phyloP scores from a whole-genome alignment of 1,140 invertebrate species.

The Drosophila arizonae region DNA sequence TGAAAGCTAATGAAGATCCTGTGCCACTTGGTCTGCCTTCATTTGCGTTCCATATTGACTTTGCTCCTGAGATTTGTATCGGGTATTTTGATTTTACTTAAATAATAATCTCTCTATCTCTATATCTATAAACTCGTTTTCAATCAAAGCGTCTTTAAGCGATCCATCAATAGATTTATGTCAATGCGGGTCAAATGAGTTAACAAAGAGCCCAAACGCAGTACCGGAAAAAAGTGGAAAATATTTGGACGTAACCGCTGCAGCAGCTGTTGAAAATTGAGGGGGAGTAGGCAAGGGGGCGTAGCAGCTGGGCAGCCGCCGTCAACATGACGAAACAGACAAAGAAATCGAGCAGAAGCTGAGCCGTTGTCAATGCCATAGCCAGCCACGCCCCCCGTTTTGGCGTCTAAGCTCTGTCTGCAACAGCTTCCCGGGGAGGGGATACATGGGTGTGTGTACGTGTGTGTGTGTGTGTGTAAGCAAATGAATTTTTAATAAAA shows the following conservation, averaged over 20 bases:
- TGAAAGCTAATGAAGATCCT: too few species aligned
- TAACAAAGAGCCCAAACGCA: constrained; percentile 39
- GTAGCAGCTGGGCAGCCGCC: background rate
- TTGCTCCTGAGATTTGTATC: too few species aligned
- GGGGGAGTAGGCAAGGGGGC: background rate
- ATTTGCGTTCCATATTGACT: too few species aligned
- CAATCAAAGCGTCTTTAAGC: constrained; percentile 27
- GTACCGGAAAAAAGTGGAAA: background rate
- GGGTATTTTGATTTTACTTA: too few species aligned
- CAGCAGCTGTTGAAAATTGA: constrained; percentile 62
- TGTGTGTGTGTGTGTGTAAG: constrained; percentile 53
- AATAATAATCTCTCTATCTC: too few species aligned
- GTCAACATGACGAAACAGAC: background rate
- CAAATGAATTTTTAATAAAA: constrained; percentile 82
- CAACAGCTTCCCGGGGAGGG: background rate
- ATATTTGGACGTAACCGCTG: constrained; percentile 10
- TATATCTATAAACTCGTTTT: constrained; percentile 11
- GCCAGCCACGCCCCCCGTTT: background rate
- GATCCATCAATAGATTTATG: constrained; percentile 56
- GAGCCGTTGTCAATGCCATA: background rate
- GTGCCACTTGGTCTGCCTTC: too few species aligned
- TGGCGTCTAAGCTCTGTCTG: constrained; percentile 13
- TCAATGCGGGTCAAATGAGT: constrained; percentile 70
- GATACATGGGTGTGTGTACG: constrained; percentile 7
- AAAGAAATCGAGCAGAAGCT: background rate